A percentile compares a stretch with the other conserved stretches of the same genome.
Evolutionary conservation across 2,113 vertebrate species (phyloP).

Genomic region (Symphodus melops): DNA sequence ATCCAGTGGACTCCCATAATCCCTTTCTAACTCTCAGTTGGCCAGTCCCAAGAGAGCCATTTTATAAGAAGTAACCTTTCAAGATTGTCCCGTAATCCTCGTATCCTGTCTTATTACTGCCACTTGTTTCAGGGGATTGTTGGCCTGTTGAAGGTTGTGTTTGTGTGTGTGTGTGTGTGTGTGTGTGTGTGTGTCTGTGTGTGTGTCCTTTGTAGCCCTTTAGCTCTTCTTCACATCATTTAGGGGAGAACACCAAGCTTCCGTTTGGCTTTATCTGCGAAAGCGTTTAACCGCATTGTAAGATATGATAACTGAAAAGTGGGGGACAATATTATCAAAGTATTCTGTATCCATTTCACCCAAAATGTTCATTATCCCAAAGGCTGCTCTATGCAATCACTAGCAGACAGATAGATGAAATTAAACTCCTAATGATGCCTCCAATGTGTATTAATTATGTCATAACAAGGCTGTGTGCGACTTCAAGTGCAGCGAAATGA

Average conservation of each 20-base stretch:
- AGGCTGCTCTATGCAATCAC: slow-evolving; percentile 39
- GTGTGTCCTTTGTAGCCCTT: neutral
- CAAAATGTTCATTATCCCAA: slow-evolving; percentile 26
- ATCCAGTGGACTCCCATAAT: slow-evolving; percentile 49
- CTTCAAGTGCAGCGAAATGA: slow-evolving; percentile 36
- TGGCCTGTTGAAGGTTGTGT: slow-evolving; percentile 13
- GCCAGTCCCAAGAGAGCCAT: slow-evolving; percentile 36
- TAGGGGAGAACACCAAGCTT: slow-evolving; percentile 11
- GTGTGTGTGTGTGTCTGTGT: slow-evolving; percentile 6
- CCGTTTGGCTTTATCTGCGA: neutral
- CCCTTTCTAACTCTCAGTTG: slow-evolving; percentile 31
- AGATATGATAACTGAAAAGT: slow-evolving; percentile 11
- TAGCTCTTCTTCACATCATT: slow-evolving; percentile 2
- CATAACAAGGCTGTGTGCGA: slow-evolving; percentile 40
- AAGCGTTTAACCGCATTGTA: slow-evolving; percentile 1
- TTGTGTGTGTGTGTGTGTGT: neutral
- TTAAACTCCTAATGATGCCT: slow-evolving; percentile 58
- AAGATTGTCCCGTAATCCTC: slow-evolving; percentile 50
- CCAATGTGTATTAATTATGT: slow-evolving; percentile 51
- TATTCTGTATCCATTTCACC: slow-evolving; percentile 34
- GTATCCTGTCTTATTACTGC: slow-evolving; percentile 45
- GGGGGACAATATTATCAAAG: slow-evolving; percentile 23
- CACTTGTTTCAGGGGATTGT: slow-evolving; percentile 31
- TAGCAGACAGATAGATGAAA: slow-evolving; percentile 52
- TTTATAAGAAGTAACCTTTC: slow-evolving; percentile 28